Percentiles rank a stretch among this genome's conserved stretches.
Conservation (phyloP, 92 coral and sea anemone species). For the Phenganax marumi region DNA sequence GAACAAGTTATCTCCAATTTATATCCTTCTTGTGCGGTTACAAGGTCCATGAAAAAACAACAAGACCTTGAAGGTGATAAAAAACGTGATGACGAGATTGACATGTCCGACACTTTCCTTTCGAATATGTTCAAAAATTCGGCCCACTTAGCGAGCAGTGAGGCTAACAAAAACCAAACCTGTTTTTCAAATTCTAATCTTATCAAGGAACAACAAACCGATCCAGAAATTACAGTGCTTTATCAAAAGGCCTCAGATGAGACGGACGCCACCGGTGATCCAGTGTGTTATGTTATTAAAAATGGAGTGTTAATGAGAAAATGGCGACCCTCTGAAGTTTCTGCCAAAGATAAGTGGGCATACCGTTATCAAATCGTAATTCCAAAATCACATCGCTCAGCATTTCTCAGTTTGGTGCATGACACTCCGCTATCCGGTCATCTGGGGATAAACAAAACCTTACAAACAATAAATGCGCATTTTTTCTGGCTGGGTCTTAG, state of each 20-base stretch:
- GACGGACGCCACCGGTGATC: constrained; percentile 45
- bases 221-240: constrained; percentile 49
- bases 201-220: constrained; percentile 55
- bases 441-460: too few species aligned
- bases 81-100: constrained; percentile 11
- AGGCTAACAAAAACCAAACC: background rate
- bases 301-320: constrained; percentile 59
- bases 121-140: constrained; percentile 23
- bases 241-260: too few species aligned
- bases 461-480: too few species aligned
- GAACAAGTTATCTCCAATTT: constrained; percentile 38
- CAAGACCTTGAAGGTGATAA: too few species aligned
- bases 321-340: constrained; percentile 55
- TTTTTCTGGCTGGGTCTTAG: too few species aligned
- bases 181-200: constrained; percentile 41
- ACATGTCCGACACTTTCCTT: constrained; percentile 34
- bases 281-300: constrained; percentile 48
- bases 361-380: constrained; percentile 53
- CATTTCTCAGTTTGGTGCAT: constrained; percentile 45
- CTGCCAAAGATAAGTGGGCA: constrained; percentile 55
- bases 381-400: constrained; percentile 38
- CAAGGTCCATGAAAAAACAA: constrained; percentile 32
- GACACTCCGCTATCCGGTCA: too few species aligned
- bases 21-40: too few species aligned
- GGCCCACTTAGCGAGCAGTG: background rate